Evolutionary conservation across 1,140 invertebrate species (phyloP).

Genomic region (Oedothorax gibbosus): DNA sequence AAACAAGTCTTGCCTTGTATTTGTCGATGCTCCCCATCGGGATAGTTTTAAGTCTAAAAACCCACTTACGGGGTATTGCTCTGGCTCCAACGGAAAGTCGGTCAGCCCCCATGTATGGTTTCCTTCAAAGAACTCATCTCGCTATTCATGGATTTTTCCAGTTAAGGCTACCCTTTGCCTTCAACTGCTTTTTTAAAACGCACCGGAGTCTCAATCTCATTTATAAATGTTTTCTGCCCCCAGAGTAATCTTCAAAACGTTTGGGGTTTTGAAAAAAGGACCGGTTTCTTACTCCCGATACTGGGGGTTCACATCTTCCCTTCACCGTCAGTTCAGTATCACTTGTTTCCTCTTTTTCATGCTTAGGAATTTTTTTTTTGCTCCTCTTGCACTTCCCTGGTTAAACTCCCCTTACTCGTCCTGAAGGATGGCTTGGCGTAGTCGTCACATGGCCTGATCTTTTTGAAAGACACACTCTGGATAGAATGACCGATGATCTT

Average conservation of each 20-base stretch:
- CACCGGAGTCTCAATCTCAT: background rate
- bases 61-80: too few species aligned
- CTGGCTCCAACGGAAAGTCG: too few species aligned
- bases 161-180: background rate
- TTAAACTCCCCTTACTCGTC: background rate
- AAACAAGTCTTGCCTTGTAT: too few species aligned
- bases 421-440: background rate
- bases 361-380: background rate
- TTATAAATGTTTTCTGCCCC: background rate
- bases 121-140: too few species aligned
- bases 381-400: background rate
- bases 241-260: constrained; percentile 27
- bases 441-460: background rate
- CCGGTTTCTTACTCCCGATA: background rate
- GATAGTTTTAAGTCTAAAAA: too few species aligned
- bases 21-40: too few species aligned
- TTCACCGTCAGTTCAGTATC: background rate
- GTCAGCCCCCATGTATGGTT: too few species aligned
- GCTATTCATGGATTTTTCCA: too few species aligned
- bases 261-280: background rate
- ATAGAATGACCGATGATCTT: constrained; percentile 12
- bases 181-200: background rate
- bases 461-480: constrained; percentile 19
- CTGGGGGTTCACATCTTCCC: background rate
- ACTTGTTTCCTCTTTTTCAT: background rate